phyloP scores from a whole-genome alignment of 2,113 vertebrate species.

The Silurus glanis region DNA sequence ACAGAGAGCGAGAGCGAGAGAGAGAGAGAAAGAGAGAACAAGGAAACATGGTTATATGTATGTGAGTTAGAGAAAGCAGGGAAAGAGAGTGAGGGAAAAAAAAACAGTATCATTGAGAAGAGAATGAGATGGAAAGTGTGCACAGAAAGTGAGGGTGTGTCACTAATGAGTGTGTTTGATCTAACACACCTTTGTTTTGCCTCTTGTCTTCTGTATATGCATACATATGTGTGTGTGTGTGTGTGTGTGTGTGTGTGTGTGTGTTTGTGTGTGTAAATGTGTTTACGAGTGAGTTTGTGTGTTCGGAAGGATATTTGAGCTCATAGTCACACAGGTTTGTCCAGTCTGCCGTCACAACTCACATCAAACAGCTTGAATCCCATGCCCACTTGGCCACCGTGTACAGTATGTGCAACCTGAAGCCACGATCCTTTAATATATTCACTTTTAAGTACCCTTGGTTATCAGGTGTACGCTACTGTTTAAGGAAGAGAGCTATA shows the following conservation, averaged over 20 bases:
- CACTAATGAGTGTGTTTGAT: constrained; percentile 45
- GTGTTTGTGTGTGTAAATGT: constrained; percentile 11
- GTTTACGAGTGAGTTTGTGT: constrained; percentile 25
- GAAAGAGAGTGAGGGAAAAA: constrained; percentile 13
- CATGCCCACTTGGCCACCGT: constrained; percentile 3
- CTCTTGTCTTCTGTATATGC: constrained; percentile 12
- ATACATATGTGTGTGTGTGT: not conserved
- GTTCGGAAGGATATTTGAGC: constrained; percentile 44
- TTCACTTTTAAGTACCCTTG: not conserved
- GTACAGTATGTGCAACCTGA: constrained; percentile 3
- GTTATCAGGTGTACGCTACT: not conserved
- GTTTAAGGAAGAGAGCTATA: not conserved
- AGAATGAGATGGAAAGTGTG: not conserved
- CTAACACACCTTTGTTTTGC: constrained; percentile 46
- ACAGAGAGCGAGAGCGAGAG: not conserved
- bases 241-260: not conserved
- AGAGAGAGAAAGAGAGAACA: constrained; percentile 17
- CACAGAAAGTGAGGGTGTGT: constrained; percentile 42
- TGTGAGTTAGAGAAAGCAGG: not conserved
- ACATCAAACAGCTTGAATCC: constrained; percentile 17
- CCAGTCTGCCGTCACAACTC: constrained; percentile 23
- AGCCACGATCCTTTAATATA: not conserved
- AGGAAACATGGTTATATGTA: constrained; percentile 26
- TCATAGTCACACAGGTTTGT: constrained; percentile 51
- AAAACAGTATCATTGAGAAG: not conserved